phyloP scores from a whole-genome alignment of 2,888 invertebrate species.

The Siphonodentalium dalli region DNA sequence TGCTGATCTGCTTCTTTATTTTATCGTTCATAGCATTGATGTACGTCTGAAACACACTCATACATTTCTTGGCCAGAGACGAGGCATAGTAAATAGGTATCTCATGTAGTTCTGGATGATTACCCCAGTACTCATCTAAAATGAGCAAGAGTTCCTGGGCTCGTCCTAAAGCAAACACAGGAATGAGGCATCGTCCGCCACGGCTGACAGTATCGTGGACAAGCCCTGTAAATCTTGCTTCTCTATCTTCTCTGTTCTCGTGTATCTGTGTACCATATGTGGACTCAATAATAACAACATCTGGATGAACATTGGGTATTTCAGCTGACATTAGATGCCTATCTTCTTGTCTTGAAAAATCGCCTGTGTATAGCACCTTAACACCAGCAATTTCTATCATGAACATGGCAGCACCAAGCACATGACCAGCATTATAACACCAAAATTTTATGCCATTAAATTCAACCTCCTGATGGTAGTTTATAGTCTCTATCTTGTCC shows the following conservation, averaged over 20 bases:
- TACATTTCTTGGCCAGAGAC: slow-evolving; percentile 98
- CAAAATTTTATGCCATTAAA: slow-evolving; percentile 96
- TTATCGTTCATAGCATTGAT: slow-evolving; percentile 99
- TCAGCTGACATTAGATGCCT: slow-evolving; percentile 99
- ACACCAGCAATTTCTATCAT: slow-evolving; percentile 99
- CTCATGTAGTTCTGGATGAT: slow-evolving; percentile 95
- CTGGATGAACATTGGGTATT: slow-evolving; percentile 93
- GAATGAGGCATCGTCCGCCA: slow-evolving; percentile 97
- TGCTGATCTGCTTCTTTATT: slow-evolving; percentile 93
- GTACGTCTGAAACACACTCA: slow-evolving; percentile 99
- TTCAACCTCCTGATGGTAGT: slow-evolving; percentile 91
- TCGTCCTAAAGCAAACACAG: slow-evolving; percentile 96
- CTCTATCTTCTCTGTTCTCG: slow-evolving; percentile 96
- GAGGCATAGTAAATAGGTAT: slow-evolving; percentile 99
- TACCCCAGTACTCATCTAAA: slow-evolving; percentile 97
- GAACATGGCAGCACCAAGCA: slow-evolving; percentile 99
- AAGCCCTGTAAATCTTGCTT: slow-evolving; percentile 87
- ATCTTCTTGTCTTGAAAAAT: slow-evolving; percentile 98
- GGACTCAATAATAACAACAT: slow-evolving; percentile 96
- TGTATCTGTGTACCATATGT: slow-evolving; percentile 99
- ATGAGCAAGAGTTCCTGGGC: slow-evolving; percentile 96
- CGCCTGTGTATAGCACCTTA: slow-evolving; percentile 94
- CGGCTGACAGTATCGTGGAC: slow-evolving; percentile 95
- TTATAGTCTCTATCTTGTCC: slow-evolving; percentile 98
- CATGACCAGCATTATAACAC: slow-evolving; percentile 97